Evolutionary conservation across 2,797 vertebrate genomes (phyloP).

Genomic region (Artibeus jamaicensis): DNA sequence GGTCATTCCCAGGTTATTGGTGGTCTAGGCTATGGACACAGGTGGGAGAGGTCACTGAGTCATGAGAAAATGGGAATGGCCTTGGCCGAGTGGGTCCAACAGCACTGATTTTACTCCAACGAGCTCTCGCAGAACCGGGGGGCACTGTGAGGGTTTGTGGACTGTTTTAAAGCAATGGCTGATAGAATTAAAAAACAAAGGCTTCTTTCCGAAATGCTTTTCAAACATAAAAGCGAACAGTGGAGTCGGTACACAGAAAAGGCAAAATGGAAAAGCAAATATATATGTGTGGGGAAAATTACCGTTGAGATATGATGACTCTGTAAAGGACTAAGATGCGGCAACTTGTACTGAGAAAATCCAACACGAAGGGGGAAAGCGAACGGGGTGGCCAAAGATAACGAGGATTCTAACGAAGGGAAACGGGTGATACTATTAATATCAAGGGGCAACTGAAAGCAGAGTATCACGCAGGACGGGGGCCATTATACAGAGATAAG

Average conservation of each 20-base stretch:
- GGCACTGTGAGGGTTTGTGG: accelerated
- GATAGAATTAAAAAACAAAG: neutral
- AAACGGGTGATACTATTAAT: neutral
- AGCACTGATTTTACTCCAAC: neutral
- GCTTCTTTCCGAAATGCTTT: neutral
- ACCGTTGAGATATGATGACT: neutral
- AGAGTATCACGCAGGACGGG: neutral
- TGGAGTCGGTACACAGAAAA: neutral
- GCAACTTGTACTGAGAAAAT: neutral
- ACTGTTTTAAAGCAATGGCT: too few relatives aligned
- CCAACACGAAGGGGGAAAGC: neutral
- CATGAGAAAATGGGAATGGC: neutral
- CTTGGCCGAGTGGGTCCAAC: accelerated
- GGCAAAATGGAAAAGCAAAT: neutral
- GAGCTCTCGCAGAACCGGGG: accelerated
- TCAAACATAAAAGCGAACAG: neutral
- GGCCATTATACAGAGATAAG: neutral
- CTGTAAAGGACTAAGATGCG: neutral
- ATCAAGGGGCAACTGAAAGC: neutral
- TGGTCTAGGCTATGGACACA: neutral
- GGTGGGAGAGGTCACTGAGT: neutral
- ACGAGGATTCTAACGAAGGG: neutral
- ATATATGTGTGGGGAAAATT: neutral
- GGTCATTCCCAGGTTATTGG: neutral
- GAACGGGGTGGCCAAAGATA: neutral